Conservation (phyloP, 2,113 vertebrate genomes). For the Meleagris gallopavo region DNA sequence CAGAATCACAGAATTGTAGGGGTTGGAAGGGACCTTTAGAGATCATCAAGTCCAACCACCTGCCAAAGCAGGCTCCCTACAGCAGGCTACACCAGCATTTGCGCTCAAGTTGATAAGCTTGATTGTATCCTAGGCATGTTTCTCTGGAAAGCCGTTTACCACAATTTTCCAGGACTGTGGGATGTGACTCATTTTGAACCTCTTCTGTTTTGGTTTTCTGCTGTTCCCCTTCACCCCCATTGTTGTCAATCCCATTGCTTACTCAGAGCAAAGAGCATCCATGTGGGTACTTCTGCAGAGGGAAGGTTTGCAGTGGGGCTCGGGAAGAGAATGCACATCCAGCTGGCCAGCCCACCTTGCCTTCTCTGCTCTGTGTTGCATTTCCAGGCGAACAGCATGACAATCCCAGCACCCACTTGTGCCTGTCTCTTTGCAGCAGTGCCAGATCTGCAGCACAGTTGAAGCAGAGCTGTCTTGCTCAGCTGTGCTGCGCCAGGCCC, state of each 20-base stretch:
- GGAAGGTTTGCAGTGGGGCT: background rate
- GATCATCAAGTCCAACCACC: no score
- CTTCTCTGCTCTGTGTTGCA: background rate
- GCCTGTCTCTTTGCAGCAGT: background rate
- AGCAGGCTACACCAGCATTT: background rate
- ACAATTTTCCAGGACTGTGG: conserved; percentile 6
- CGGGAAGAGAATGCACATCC: background rate
- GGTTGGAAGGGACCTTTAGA: background rate
- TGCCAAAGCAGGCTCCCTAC: no score
- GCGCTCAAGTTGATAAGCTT: background rate
- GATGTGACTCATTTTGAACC: background rate
- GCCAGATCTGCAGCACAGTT: background rate
- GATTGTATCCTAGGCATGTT: background rate
- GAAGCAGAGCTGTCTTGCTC: background rate
- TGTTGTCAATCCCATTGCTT: background rate
- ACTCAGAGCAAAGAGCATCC: background rate
- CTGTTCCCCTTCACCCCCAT: background rate
- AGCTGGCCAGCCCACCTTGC: conserved; percentile 19
- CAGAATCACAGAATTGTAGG: no score
- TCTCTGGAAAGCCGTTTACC: background rate
- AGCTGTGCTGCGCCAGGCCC: background rate
- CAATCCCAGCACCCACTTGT: background rate
- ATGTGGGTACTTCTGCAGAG: background rate
- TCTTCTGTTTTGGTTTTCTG: background rate
- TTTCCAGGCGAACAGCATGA: background rate